Base-by-base conservation (phyloP, 2,888 invertebrate species). In the Ischnus inquisitorius region DNA sequence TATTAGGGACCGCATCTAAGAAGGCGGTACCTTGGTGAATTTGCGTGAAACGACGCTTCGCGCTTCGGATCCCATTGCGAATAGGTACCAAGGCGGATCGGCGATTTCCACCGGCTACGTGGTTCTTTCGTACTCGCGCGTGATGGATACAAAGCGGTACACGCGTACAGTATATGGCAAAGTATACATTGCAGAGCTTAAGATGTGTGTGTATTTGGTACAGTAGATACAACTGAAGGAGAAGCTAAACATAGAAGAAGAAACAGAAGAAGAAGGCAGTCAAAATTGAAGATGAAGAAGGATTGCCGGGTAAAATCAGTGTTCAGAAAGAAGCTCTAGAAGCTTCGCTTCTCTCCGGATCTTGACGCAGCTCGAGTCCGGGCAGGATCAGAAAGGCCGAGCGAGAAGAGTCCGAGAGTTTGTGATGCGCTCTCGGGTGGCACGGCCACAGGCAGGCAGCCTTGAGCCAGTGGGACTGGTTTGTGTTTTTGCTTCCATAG, bases 401-500 rank as follows among this genome's bases (percentile, higher is more conserved):
- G 71, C 41, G 48, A 57, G 76, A 71, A 74, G 57, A 69, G 67
- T 39, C 76, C 43, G 41, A 72, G 82, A 83, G 57, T 72, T 65
- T 78, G 74, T 62, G 83, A 75, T 79, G 72, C 64, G 79, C 69
- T 54, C 72, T 54, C 72, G 62, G 76, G 76, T 76, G 76, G 69
- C 79, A 65, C 79, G 46, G 43, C 51, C 28, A n/a, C n/a, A 71
- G 71, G 69, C 82, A 76, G 82, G 89, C 93, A 93, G 92, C 93
- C 93, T 93, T 93, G 93, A 93, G 92, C 92, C 92, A 92, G 90
- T 92, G 92, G 93, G 93, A 93, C 93, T 93, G 93, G 93, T 91
- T 92, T 92, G 90, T 91, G 91, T 90, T 93, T 93, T 93, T 93
- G 92, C 93, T 91, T 92, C 92, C 91, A 92, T 87, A 87, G 86